Evolutionary conservation across 2,797 vertebrate genomes (phyloP), one percentile per base, ranked within the genome.

Genomic region (Bradypodion ventrale): DNA sequence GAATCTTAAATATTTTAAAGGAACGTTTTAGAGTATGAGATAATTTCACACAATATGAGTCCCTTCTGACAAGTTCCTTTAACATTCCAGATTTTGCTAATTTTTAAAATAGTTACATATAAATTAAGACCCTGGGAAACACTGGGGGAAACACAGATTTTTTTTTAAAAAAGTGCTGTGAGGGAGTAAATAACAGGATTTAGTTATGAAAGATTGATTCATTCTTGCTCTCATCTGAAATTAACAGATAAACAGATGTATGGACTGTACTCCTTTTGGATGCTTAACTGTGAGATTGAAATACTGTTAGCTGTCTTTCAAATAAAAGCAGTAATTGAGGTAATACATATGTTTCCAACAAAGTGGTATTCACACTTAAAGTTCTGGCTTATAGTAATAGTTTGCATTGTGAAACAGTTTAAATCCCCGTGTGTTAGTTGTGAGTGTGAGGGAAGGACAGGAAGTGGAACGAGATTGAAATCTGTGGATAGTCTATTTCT

Each of bases 1-100:
- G 81, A 76, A 77, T 82, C 77, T 84, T 86, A 83, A 82, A 83
- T 90, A 65, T 92, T 89, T 66, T 83, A 82, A 40, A 77, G 79
- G 75, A 80, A 52, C 82, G 37, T 87, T 75, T 88, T 87, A 70
- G 66, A 29, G 86, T 29, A 85, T 85, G 63, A 86, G 73, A 83
- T 87, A 83, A 86, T 90, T 83, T 76, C 40, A 76, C 23, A 46
- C 40, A 49, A 32, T 78, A 70, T 82, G 2, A 83, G 19, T 68
- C 88, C 1, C 0, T n/a, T 76, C 68, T 76, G 40, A 85, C 63
- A 78, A 69, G n/a, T 82, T 65, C 19, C 83, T 7, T 1, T 49
- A 52, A 80, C 32, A 63, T 0, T 32, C 59, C 40, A 10, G 8
- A n/a, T 87, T 65, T 0, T 88, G 83, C 21, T 65, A 70, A 5